Base-by-base conservation (phyloP, 2,888 invertebrate species). In the Spicauda simplicius region DNA sequence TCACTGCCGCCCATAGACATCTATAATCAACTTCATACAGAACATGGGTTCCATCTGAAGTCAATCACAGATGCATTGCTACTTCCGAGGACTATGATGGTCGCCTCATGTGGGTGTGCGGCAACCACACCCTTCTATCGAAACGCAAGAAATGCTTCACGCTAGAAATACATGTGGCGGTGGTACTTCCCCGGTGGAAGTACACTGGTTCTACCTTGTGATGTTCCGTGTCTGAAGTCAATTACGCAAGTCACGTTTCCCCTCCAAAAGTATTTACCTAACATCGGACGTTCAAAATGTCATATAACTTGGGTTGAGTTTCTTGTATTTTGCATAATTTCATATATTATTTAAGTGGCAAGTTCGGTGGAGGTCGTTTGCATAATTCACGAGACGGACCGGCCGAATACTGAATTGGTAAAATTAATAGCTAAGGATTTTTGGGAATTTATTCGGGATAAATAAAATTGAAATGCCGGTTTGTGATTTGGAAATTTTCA, bases 281-380 rank as follows among this genome's bases (percentile, higher is more conserved):
- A 59, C 50, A 59, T 59, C 70, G 64, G 71, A 73, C 73, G 72
- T 72, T 71, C 74, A 69, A 73, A 78, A 77, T 78, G 80, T 77
- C 72, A 75, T 77, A 75, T 73, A 79, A 79, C 77, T 79, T 77
- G 70, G 73, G 75, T 75, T 70, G 66, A 71, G 74, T 75, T 73
- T 73, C 69, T 71, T 70, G 69, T 72, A 50, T 79, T 83, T 81
- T 80, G 78, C 81, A 83, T 83, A 83, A 84, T 81, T 84, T 80
- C 82, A 83, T 82, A 83, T 82, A 83, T 83, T 83, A 81, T 83
- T 82, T 81, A 84, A 82, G 80, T 82, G 76, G 74, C 72, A 81
- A 83, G 75, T 82, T 80, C 69, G 67, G 61, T 67, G 73, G 61
- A 68, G 72, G 68, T 73, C 71, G 75, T 83, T 82, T 80, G 75